Evolutionary conservation across 2,888 invertebrate genomes (phyloP).

Genomic region (Tineola bisselliella): DNA sequence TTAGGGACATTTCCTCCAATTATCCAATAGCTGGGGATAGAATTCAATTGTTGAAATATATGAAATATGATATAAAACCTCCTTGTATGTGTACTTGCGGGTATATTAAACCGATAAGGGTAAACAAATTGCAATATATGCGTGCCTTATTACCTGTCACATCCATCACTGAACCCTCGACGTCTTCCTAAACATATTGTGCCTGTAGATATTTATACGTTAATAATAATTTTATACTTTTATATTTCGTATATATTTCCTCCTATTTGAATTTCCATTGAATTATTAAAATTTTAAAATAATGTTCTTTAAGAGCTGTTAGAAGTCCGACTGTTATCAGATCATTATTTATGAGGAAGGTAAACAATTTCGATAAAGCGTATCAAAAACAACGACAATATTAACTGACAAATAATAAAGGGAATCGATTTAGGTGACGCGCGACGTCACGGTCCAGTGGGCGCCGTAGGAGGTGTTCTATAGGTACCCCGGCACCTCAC

Average conservation of each 20-base stretch:
- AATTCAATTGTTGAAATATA: constrained; percentile 48
- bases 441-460: constrained; percentile 60
- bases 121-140: constrained; percentile 67
- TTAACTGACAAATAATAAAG: constrained; percentile 10
- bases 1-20: constrained; percentile 55
- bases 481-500: neutral
- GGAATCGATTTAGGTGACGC: constrained; percentile 31
- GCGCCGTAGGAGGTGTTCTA: constrained; percentile 21
- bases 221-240: neutral
- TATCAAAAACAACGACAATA: constrained; percentile 1
- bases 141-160: constrained; percentile 62
- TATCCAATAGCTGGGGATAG: constrained; percentile 46
- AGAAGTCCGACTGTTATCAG: neutral
- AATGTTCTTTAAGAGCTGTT: neutral
- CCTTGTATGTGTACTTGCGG: constrained; percentile 34
- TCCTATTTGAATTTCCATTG: neutral
- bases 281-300: neutral
- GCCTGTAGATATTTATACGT: neutral
- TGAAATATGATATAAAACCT: constrained; percentile 52
- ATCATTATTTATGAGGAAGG: neutral
- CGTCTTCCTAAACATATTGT: constrained; percentile 1
- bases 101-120: constrained; percentile 58
- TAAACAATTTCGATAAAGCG: neutral
- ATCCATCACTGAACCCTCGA: constrained; percentile 55
- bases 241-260: neutral